A percentile compares a stretch with the other conserved stretches of the same genome.
phyloP scores from a whole-genome alignment of 2,888 invertebrate genomes.

The Lycocerus yunnanus region DNA sequence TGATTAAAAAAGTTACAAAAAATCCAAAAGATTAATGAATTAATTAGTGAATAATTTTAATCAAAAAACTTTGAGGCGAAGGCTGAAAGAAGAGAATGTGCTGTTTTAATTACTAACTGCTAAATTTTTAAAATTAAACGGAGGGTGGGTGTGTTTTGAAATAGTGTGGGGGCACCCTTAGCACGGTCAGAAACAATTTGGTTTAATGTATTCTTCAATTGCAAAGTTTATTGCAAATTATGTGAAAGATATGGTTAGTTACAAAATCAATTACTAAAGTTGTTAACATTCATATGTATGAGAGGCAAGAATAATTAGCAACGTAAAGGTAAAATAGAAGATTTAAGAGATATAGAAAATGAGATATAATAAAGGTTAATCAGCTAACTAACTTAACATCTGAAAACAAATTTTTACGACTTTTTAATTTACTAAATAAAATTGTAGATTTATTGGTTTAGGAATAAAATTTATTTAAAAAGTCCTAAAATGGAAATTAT shows the following conservation, averaged over 20 bases:
- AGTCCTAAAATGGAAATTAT: conserved; percentile 3
- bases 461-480: neutral
- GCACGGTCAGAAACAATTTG: neutral
- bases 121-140: too few species aligned
- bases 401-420: neutral
- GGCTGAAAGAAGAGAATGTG: too few species aligned
- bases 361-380: neutral
- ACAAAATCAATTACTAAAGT: neutral
- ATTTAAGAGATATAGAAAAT: neutral
- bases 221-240: neutral
- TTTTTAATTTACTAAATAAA: neutral
- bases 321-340: neutral
- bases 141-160: too few species aligned
- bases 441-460: neutral
- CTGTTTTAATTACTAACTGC: too few species aligned
- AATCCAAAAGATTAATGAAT: too few species aligned
- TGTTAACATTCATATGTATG: neutral
- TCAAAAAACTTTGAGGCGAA: too few species aligned
- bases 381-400: neutral
- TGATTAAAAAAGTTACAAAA: too few species aligned
- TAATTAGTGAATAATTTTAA: too few species aligned
- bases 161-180: neutral
- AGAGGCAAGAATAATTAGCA: neutral
- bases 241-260: neutral
- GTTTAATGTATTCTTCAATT: neutral